Evolutionary conservation across 2,113 vertebrate species (phyloP).

Genomic region (Bostrychus sinensis): DNA sequence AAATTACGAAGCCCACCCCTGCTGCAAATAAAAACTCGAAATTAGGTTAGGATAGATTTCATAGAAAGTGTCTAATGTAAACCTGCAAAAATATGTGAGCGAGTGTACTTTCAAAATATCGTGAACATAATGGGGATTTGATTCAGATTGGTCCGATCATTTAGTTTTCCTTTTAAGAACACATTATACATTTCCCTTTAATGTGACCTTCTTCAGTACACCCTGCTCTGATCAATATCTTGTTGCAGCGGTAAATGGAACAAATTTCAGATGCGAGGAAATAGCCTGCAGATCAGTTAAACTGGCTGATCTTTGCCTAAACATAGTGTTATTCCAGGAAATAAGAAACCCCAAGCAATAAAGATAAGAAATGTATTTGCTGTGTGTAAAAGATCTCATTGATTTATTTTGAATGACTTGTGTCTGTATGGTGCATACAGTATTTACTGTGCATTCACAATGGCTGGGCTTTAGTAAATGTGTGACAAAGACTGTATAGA

Average conservation of each 20-base stretch:
- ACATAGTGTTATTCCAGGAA: background rate
- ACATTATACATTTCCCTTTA: background rate
- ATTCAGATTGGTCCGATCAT: background rate
- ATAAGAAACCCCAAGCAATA: background rate
- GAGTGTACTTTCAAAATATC: too few species aligned
- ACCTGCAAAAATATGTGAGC: background rate
- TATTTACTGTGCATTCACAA: too few species aligned
- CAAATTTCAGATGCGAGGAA: constrained; percentile 3
- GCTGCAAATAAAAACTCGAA: background rate
- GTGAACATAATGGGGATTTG: background rate
- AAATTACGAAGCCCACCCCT: background rate
- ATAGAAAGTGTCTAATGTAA: background rate
- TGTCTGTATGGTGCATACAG: background rate
- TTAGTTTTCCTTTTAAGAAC: constrained; percentile 1
- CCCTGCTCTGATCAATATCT: constrained; percentile 12
- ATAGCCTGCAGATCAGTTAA: background rate
- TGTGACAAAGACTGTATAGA: too few species aligned
- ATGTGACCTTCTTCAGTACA: constrained; percentile 3
- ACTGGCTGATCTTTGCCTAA: constrained; percentile 1
- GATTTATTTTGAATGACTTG: background rate
- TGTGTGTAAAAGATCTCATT: background rate
- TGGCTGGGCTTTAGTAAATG: too few species aligned
- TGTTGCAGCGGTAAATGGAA: constrained; percentile 10
- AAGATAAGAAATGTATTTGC: background rate
- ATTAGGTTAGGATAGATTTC: background rate